A percentile compares a stretch with the other conserved stretches of the same genome.
Conservation (phyloP, 2,797 vertebrate species). For the Sorex maritimensis region DNA sequence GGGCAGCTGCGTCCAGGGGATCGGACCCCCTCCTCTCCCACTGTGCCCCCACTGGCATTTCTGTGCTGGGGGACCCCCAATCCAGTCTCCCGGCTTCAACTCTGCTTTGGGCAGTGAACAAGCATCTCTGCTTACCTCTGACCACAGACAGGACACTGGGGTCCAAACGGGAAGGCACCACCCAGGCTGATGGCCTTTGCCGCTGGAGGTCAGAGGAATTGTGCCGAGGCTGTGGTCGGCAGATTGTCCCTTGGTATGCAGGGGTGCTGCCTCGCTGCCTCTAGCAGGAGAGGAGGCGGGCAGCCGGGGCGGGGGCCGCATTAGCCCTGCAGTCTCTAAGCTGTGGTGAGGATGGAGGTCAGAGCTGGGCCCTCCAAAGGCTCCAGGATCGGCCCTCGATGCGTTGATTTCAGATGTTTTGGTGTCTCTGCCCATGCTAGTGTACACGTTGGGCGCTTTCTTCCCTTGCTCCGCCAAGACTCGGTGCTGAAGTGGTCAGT, state of each 20-base stretch:
- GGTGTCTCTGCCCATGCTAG: not conserved
- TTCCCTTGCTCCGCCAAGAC: not conserved
- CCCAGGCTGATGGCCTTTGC: not conserved
- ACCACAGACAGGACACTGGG: not conserved
- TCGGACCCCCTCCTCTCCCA: not conserved
- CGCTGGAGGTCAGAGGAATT: not conserved
- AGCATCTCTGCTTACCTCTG: not conserved
- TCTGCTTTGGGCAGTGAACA: not conserved
- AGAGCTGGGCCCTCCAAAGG: not conserved
- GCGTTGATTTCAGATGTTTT: not conserved
- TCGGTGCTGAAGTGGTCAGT: not conserved
- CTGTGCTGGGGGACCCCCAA: not conserved
- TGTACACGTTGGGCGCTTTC: not conserved
- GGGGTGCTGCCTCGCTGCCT: not conserved
- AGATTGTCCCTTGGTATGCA: no score
- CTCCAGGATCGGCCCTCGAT: not conserved
- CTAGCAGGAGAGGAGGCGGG: not conserved
- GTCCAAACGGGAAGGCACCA: not conserved
- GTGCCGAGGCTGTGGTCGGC: not conserved
- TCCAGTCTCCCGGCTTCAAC: not conserved
- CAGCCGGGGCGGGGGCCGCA: not conserved
- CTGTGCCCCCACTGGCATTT: not conserved
- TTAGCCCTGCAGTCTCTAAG: not conserved
- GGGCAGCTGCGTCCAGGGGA: not conserved
- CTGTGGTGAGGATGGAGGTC: not conserved